These are phyloP conservation scores for Xiphydria camelus DNA, from an alignment of 2,888 invertebrate species.

Conservation along the genomic window DNA sequence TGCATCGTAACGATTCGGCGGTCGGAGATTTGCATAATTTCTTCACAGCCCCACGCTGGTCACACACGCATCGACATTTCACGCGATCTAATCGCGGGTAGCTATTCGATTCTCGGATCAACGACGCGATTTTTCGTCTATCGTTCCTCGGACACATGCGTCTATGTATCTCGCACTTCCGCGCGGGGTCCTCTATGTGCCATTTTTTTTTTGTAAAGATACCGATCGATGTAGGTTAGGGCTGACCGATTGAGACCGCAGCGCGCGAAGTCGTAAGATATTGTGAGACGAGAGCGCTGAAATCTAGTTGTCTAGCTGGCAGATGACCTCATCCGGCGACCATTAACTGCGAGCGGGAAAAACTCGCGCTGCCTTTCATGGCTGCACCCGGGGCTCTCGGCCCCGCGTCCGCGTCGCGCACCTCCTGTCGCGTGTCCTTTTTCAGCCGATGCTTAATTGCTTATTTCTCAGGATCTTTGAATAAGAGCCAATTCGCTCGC, in stretches of 20 bases:
- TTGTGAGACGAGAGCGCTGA: slow-evolving; percentile 16
- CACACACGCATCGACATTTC: too few species aligned
- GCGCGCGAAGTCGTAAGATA: slow-evolving; percentile 19
- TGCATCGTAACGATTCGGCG: too few species aligned
- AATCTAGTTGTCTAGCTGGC: slow-evolving; percentile 44
- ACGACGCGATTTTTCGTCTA: too few species aligned
- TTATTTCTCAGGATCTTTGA: slow-evolving; percentile 43
- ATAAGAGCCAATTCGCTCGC: slow-evolving; percentile 20
- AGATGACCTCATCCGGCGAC: slow-evolving; percentile 47
- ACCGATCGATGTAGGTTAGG: too few species aligned
- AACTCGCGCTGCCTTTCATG: slow-evolving; percentile 46
- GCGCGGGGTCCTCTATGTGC: too few species aligned
- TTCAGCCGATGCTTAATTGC: slow-evolving; percentile 45
- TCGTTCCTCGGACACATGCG: too few species aligned
- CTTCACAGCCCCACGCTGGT: too few species aligned
- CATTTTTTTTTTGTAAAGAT: too few species aligned
- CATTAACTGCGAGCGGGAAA: slow-evolving; percentile 39
- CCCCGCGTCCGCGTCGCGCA: slow-evolving; percentile 15
- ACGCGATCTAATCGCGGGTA: too few species aligned
- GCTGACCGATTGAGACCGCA: not conserved
- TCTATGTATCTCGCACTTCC: too few species aligned
- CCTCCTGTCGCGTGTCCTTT: slow-evolving; percentile 35
- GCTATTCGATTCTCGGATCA: too few species aligned
- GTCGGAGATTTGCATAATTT: too few species aligned
- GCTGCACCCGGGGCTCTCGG: slow-evolving; percentile 24